Base-by-base conservation (phyloP, 92 coral and sea anemone species). In the Ricordea florida region DNA sequence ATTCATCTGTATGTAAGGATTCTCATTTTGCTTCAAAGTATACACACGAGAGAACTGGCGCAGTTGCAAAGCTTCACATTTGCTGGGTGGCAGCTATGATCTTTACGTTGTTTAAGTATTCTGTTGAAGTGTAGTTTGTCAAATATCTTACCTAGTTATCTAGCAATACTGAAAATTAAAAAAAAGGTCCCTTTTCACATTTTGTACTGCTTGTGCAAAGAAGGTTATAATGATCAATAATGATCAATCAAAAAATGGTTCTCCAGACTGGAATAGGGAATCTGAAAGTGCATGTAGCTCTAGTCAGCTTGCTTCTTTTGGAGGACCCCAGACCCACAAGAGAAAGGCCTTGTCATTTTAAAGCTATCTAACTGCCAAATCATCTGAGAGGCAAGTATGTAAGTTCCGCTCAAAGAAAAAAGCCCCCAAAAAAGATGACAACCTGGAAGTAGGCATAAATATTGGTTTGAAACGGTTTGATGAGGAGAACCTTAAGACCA, bases 401-500 rank as follows among this genome's bases (percentile, higher is more conserved):
- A 37, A 44, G 20, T 59, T 59, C 66, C 42, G 66, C 20, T 34
- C 28, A 47, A 59, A 59, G 38, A 59, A 59, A 33, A n/a, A n/a
- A n/a, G n/a, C n/a, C n/a, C n/a, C n/a, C n/a, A n/a, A 44, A 14
- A 41, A 66, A 59, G 4, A 66, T 20, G 51, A 66, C 26, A 47
- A 69, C 64, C n/a, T n/a, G n/a, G n/a, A n/a, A n/a, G n/a, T 13
- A 50, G n/a, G n/a, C 16, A 20, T 60, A 22, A 65, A 30, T 46
- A 65, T 83, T 57, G 83, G 41, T 42, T 23, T 18, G 28, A 83
- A 47, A 57, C 26, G 28, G n/a, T 65, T 63, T 34, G 18, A 61
- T 56, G 60, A 49, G 17, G 72, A 78, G 50, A 83, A 83, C 36
- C 74, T 58, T 26, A 83, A 75, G 78, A 83, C 81, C 10, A 17